These are phyloP conservation scores for Nowickia ferox DNA, from an alignment of 2,888 invertebrate genomes.

Conservation along the genomic window DNA sequence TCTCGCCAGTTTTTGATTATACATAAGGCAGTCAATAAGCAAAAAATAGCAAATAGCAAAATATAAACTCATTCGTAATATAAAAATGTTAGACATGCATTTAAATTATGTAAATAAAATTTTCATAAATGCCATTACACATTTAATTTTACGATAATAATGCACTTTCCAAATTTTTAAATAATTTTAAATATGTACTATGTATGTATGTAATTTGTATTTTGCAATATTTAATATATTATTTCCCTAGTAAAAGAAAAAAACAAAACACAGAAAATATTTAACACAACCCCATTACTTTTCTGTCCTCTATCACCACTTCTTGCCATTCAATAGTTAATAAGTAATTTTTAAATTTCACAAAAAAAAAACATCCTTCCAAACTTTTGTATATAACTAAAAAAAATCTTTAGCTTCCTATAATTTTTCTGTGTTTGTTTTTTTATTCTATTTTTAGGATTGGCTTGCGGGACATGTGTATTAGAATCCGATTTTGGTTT, in stretches of 20 bases:
- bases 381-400: constrained; percentile 25
- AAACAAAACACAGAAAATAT: constrained; percentile 63
- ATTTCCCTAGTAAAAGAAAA: constrained; percentile 8
- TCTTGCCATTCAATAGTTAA: background rate
- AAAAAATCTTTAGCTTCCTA: constrained; percentile 56
- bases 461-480: constrained; percentile 91
- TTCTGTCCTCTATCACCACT: background rate
- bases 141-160: too few relatives aligned
- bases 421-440: constrained; percentile 81
- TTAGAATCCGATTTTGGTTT: constrained; percentile 95
- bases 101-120: too few relatives aligned
- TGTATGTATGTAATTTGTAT: background rate
- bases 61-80: too few relatives aligned
- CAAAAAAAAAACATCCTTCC: background rate
- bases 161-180: too few relatives aligned
- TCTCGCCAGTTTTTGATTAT: too few relatives aligned
- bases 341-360: background rate
- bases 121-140: too few relatives aligned
- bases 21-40: too few relatives aligned
- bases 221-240: background rate
- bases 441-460: constrained; percentile 83
- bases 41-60: too few relatives aligned
- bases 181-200: constrained; percentile 4
- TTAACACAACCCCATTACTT: constrained; percentile 18
- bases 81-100: too few relatives aligned